A percentile compares a stretch with the other conserved stretches of the same genome.
Evolutionary conservation across 1,140 invertebrate genomes (phyloP).

Genomic region (Drosophila biarmipes): DNA sequence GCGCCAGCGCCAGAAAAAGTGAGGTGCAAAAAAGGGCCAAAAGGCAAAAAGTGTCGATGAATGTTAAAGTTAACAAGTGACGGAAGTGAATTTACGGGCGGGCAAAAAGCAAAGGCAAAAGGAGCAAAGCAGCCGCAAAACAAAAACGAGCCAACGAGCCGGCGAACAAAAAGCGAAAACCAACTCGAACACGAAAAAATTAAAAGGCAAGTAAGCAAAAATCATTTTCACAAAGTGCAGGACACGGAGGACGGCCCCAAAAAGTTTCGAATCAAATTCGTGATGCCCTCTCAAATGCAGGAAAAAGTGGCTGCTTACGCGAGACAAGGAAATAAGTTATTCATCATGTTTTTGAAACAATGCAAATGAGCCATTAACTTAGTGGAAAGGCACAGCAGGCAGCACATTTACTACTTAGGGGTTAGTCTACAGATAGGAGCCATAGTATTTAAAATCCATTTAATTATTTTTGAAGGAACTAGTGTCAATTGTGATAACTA

Average conservation of each 20-base stretch:
- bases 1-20: slow-evolving; percentile 14
- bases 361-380: no score
- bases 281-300: neutral
- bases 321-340: neutral
- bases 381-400: no score
- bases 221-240: slow-evolving; percentile 59
- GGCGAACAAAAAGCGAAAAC: slow-evolving; percentile 30
- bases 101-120: slow-evolving; percentile 22
- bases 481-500: no score
- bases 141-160: slow-evolving; percentile 28
- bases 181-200: slow-evolving; percentile 54
- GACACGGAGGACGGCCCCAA: slow-evolving; percentile 25
- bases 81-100: slow-evolving; percentile 70
- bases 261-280: neutral
- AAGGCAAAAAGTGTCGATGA: slow-evolving; percentile 74
- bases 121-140: slow-evolving; percentile 32
- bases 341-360: neutral
- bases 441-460: no score
- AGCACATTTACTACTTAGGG: no score
- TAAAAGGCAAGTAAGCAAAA: slow-evolving; percentile 70
- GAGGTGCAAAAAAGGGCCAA: slow-evolving; percentile 8
- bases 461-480: no score
- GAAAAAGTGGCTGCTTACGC: neutral
- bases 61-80: slow-evolving; percentile 78
- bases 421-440: no score